phyloP scores from a whole-genome alignment of 2,113 vertebrate species.

The Anseranas semipalmata region DNA sequence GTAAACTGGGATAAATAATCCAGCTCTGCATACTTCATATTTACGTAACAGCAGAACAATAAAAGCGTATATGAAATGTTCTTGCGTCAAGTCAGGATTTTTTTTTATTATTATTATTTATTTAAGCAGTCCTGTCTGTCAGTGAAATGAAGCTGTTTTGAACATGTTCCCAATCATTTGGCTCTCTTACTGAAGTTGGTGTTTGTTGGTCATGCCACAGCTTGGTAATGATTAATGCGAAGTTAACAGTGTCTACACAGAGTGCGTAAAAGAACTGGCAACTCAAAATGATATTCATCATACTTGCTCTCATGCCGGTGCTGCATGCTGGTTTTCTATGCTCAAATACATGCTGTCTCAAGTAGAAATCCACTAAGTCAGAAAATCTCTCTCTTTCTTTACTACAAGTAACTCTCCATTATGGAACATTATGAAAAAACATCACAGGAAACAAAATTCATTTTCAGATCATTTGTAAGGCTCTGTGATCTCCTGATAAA shows the following conservation, averaged over 20 bases:
- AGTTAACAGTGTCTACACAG: conserved; percentile 41
- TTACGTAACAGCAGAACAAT: conserved; percentile 32
- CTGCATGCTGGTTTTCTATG: neutral
- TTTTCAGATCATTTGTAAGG: neutral
- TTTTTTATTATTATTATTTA: neutral
- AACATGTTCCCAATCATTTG: conserved; percentile 66
- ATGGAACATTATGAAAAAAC: neutral
- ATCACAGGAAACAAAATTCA: neutral
- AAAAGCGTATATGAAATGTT: conserved; percentile 51
- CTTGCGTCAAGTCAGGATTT: conserved; percentile 46
- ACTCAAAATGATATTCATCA: conserved; percentile 58
- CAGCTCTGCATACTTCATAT: neutral
- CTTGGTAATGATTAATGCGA: conserved; percentile 67
- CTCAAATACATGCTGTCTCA: accelerated
- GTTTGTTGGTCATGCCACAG: conserved; percentile 24
- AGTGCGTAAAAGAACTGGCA: conserved; percentile 42
- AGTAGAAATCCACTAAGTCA: neutral
- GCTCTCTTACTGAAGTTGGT: conserved; percentile 32
- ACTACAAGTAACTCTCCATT: neutral
- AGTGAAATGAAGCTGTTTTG: conserved; percentile 71
- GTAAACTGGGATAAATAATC: conserved; percentile 41
- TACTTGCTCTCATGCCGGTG: neutral
- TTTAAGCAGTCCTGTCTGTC: conserved; percentile 46
- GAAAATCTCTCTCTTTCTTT: neutral
- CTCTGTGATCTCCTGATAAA: neutral